Conservation (phyloP, 1,140 invertebrate species). For the Megathymus violae region DNA sequence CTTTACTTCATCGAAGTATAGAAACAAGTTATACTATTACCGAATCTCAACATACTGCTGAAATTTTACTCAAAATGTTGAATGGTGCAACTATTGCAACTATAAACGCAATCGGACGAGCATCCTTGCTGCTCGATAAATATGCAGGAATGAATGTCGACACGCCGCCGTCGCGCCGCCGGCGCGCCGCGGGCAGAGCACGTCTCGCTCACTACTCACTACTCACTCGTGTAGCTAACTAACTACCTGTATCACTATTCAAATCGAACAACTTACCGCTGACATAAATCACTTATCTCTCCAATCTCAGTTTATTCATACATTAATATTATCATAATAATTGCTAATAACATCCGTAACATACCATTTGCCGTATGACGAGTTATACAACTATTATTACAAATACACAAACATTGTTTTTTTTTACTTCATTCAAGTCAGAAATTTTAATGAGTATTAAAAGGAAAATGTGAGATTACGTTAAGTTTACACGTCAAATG, state of each 20-base stretch:
- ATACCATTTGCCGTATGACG: slow-evolving; percentile 20
- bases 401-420: background rate
- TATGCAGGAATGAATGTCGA: slow-evolving; percentile 26
- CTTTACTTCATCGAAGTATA: no score
- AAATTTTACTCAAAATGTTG: background rate
- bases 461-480: slow-evolving; percentile 1
- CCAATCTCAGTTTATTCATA: slow-evolving; percentile 23
- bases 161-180: background rate
- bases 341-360: slow-evolving; percentile 26
- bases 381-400: slow-evolving; percentile 2
- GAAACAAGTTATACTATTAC: no score
- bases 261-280: slow-evolving; percentile 4
- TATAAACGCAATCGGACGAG: slow-evolving; percentile 11
- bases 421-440: background rate
- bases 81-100: background rate
- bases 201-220: background rate
- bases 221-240: background rate
- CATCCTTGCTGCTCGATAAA: slow-evolving; percentile 22
- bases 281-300: slow-evolving; percentile 19
- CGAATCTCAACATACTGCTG: no score
- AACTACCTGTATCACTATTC: slow-evolving; percentile 9
- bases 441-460: background rate
- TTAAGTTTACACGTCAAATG: background rate
- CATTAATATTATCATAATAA: slow-evolving; percentile 11
- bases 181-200: background rate